A percentile compares a stretch with the other conserved stretches of the same genome.
These are phyloP conservation scores for Anas platyrhynchos DNA, from an alignment of 2,113 vertebrate genomes.

Conservation along the genomic window DNA sequence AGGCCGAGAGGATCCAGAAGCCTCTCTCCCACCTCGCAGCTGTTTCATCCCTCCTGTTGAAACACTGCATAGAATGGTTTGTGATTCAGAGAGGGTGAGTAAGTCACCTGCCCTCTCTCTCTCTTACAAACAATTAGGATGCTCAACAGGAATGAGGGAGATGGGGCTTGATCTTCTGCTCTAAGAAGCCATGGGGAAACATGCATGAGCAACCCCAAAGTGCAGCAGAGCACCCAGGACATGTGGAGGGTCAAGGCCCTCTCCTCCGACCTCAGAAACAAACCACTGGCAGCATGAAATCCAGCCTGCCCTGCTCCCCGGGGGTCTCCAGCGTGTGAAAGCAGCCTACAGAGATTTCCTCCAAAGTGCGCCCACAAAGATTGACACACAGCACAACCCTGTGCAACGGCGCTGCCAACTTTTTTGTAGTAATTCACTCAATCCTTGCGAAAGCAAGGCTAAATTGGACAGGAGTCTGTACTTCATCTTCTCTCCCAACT, in stretches of 20 bases:
- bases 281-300: not conserved
- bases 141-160: not conserved
- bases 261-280: not conserved
- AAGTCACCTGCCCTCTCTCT: not conserved
- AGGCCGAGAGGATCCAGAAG: not conserved
- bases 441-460: not conserved
- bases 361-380: not conserved
- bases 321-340: not conserved
- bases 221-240: rapidly evolving
- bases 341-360: not conserved
- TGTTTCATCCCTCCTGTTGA: not conserved
- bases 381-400: not conserved
- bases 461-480: not conserved
- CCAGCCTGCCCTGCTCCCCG: not conserved
- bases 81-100: not conserved
- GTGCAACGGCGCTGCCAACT: not conserved
- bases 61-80: not conserved
- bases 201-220: not conserved
- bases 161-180: not conserved
- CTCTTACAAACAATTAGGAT: no score
- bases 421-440: constrained; percentile 13
- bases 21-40: not conserved
- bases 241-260: not conserved
- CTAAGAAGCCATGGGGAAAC: not conserved
- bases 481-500: constrained; percentile 29